These are phyloP conservation scores for Trinorchestia longiramus DNA, from an alignment of 1,140 invertebrate genomes.

Conservation along the genomic window DNA sequence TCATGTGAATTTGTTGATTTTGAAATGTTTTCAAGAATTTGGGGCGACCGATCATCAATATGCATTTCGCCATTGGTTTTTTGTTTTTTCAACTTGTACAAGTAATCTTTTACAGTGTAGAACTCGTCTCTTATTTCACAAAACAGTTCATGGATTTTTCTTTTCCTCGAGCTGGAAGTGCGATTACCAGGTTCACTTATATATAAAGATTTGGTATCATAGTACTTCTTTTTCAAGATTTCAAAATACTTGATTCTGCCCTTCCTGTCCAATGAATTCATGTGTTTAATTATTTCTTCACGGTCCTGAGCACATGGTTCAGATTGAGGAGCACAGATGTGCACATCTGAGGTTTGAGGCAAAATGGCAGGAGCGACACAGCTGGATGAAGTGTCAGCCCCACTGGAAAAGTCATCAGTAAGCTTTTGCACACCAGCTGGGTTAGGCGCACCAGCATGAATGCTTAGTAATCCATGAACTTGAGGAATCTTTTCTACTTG, in stretches of 20 bases:
- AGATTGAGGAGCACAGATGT: neutral
- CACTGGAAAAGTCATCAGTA: neutral
- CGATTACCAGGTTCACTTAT: constrained; percentile 33
- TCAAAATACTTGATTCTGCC: constrained; percentile 41
- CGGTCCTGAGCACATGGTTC: neutral
- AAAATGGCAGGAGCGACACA: neutral
- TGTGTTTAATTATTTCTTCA: neutral
- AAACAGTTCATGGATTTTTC: constrained; percentile 29
- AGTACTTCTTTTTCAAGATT: constrained; percentile 34
- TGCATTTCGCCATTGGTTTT: neutral
- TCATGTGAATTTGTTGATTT: neutral
- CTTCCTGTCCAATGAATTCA: constrained; percentile 17
- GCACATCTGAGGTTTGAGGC: neutral
- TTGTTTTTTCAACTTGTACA: constrained; percentile 33
- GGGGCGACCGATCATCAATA: neutral
- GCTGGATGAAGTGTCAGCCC: neutral
- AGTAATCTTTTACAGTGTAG: constrained; percentile 43
- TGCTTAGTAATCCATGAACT: neutral
- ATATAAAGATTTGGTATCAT: constrained; percentile 32
- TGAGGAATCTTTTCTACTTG: neutral
- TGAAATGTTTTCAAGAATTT: neutral
- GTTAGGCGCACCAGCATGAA: neutral
- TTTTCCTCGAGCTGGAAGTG: neutral
- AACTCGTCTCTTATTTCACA: constrained; percentile 42
- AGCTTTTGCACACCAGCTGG: neutral